Conservation (phyloP, 2,113 vertebrate genomes). For the Prietella phreatophila region DNA sequence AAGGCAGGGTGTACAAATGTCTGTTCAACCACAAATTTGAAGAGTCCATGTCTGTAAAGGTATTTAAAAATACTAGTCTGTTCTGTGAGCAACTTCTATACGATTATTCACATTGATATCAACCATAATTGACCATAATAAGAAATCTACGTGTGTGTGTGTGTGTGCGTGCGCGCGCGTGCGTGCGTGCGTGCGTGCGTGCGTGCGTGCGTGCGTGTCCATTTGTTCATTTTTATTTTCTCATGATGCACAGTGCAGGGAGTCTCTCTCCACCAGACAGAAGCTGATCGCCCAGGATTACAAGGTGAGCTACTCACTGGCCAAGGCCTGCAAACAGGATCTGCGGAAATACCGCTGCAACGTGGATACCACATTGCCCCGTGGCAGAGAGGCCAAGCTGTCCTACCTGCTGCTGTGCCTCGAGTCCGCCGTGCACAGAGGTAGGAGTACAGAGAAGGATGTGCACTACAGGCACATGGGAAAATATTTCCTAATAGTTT, state of each 20-base stretch:
- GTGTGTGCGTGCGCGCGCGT: too few relatives aligned
- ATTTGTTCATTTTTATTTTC: not conserved
- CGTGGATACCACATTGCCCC: slow-evolving; percentile 87
- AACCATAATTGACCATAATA: not conserved
- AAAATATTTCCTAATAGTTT: not conserved
- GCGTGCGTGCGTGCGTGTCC: too few relatives aligned
- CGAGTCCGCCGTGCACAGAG: slow-evolving; percentile 91
- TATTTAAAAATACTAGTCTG: slow-evolving; percentile 44
- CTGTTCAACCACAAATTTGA: slow-evolving; percentile 99
- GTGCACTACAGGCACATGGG: not conserved
- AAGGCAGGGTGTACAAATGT: slow-evolving; percentile 96
- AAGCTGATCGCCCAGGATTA: slow-evolving; percentile 97
- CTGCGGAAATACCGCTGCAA: slow-evolving; percentile 93
- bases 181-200: too few relatives aligned
- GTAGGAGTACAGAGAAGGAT: slow-evolving; percentile 58
- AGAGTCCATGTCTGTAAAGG: slow-evolving; percentile 94
- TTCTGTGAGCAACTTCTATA: not conserved
- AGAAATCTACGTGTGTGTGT: not conserved
- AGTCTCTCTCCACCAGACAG: slow-evolving; percentile 90
- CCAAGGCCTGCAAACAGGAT: slow-evolving; percentile 93
- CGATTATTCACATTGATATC: not conserved
- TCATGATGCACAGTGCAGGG: slow-evolving; percentile 79
- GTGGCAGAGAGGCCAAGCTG: slow-evolving; percentile 89
- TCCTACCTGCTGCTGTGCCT: slow-evolving; percentile 95
- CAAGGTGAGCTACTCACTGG: slow-evolving; percentile 93